Evolutionary conservation across 2,888 invertebrate species (phyloP), one percentile per base, ranked within the genome.

Genomic region (Meloe dianella): DNA sequence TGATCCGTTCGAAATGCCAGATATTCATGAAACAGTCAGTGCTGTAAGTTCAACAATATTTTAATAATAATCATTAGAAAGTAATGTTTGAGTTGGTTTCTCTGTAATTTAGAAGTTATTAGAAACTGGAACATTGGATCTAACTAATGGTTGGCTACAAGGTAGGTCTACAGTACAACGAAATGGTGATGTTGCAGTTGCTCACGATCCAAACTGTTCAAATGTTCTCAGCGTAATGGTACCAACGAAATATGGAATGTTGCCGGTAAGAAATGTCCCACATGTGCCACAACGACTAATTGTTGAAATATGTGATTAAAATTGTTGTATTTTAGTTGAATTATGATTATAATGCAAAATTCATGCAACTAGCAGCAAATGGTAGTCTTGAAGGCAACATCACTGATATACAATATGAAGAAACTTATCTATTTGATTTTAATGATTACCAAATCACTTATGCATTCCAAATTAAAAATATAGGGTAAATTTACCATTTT

Each of bases 331-430:
- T 85, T 64, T 77, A 88, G 87, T 85, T 87, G 73, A 71, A 81
- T 35, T 88, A 87, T 80, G 82, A 81, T 61, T 88, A 87, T 76
- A 78, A 84, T 61, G 85, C 86, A 17, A 77, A 86, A 75, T 84
- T 86, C 63, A 86, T 87, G 86, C 83, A 85, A 68, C 73, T 87
- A 32, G 87, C 87, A 1, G 86, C 87, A 14, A 84, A 82, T 1
- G 88, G 88, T 30, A 84, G 84, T 20, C 83, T 88, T 60, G 70
- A 82, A 29, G 88, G 84, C 8, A 82, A 84, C 14, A 80, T 87
- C 24, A 74, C 73, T 63, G 67, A 78, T 27, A 54, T 80, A 6
- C 67, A 69, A 64, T 54, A 78, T 10, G 65, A 75, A 17, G 65
- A 77, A n/a, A 68, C 71, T 27, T 32, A 80, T 5, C 71, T 67